Percentiles rank a stretch among this genome's conserved stretches.
Conservation (phyloP, 2,113 vertebrate species). For the Leptodactylus fuscus region DNA sequence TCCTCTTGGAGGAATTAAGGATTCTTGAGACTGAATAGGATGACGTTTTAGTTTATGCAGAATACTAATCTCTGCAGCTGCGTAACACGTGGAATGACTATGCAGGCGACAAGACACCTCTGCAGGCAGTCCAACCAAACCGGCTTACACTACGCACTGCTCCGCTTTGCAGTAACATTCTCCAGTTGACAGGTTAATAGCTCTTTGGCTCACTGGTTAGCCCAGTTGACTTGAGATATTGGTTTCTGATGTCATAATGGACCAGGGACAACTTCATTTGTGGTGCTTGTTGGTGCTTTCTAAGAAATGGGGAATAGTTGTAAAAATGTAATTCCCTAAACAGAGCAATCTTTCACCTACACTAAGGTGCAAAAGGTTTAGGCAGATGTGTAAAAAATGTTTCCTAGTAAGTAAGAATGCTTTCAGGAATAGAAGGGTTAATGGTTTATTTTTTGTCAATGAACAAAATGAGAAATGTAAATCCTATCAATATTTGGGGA, state of each 20-base stretch:
- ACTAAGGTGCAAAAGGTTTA: too few species aligned
- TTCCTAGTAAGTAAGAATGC: too few species aligned
- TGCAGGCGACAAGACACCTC: conserved; percentile 33
- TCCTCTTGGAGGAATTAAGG: conserved; percentile 78
- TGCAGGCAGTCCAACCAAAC: not conserved
- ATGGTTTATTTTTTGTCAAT: too few species aligned
- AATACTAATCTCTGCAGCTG: conserved; percentile 72
- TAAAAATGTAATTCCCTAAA: too few species aligned
- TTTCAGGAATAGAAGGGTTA: too few species aligned
- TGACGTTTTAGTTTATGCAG: conserved; percentile 71
- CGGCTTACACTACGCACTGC: not conserved
- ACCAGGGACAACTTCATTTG: not conserved
- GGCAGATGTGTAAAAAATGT: too few species aligned
- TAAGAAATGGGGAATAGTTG: too few species aligned
- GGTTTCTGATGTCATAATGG: not conserved
- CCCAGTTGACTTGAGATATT: not conserved
- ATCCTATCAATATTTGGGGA: too few species aligned
- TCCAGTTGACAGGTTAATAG: too few species aligned
- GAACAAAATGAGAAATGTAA: too few species aligned
- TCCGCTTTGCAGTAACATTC: not conserved
- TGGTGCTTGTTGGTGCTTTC: too few species aligned
- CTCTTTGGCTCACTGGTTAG: not conserved
- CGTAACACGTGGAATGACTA: conserved; percentile 65
- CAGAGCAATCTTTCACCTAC: too few species aligned
- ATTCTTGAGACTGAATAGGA: conserved; percentile 74